A percentile compares a stretch with the other conserved stretches of the same genome.
Evolutionary conservation across 2,113 vertebrate genomes (phyloP).

Genomic region (Lepus timidus): DNA sequence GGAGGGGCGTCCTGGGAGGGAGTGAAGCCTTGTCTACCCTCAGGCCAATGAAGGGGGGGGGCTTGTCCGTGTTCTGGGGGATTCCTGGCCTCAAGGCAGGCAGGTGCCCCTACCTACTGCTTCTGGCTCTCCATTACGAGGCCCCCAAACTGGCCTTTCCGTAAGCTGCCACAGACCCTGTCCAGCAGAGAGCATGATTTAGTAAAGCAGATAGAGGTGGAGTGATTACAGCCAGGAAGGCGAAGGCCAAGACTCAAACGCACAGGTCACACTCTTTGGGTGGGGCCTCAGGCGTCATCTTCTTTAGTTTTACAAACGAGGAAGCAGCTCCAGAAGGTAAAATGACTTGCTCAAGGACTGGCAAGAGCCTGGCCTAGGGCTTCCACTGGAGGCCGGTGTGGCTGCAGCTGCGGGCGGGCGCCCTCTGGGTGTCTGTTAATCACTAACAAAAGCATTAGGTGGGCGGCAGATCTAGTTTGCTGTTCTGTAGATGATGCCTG

Average conservation of each 20-base stretch:
- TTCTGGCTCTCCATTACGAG: not conserved
- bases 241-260: not conserved
- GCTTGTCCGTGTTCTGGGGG: not conserved
- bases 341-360: not conserved
- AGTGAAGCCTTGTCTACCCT: not conserved
- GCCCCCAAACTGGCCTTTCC: not conserved
- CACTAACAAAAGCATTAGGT: fast-evolving
- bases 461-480: not conserved
- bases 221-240: not conserved
- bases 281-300: not conserved
- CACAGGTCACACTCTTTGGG: not conserved
- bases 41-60: not conserved
- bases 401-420: no score
- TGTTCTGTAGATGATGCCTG: not conserved
- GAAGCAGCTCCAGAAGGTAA: not conserved
- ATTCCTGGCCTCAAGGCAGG: not conserved
- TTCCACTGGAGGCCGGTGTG: no score
- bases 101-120: not conserved
- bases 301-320: not conserved
- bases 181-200: not conserved
- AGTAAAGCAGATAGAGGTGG: not conserved
- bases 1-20: not conserved
- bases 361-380: not conserved
- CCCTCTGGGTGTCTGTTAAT: no score
- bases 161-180: not conserved